These are phyloP conservation scores for Sinocyclocheilus anophthalmus DNA, from an alignment of 2,113 vertebrate species.

Conservation along the genomic window DNA sequence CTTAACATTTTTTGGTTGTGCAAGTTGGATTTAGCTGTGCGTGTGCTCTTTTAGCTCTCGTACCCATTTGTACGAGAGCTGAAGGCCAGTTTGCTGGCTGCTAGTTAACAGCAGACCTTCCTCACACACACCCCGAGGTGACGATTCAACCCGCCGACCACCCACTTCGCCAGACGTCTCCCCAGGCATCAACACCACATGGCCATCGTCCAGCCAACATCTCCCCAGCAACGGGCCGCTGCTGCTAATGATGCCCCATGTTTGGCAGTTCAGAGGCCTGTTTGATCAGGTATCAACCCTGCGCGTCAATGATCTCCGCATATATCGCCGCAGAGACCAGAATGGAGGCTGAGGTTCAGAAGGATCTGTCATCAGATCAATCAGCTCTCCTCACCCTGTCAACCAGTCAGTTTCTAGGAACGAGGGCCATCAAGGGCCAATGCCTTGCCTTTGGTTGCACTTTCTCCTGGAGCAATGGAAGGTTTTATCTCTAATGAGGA, in stretches of 20 bases:
- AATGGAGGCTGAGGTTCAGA: slow-evolving; percentile 38
- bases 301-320: slow-evolving; percentile 52
- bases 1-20: too few relatives aligned
- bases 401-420: slow-evolving; percentile 35
- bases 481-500: slow-evolving; percentile 39
- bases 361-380: slow-evolving; percentile 53
- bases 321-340: slow-evolving; percentile 37
- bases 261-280: slow-evolving; percentile 66
- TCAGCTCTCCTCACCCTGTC: slow-evolving; percentile 51
- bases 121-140: background rate
- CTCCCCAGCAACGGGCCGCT: slow-evolving; percentile 59
- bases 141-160: slow-evolving; percentile 66
- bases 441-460: slow-evolving; percentile 26
- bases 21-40: too few relatives aligned
- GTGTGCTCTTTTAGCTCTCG: too few relatives aligned
- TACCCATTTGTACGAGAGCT: too few relatives aligned
- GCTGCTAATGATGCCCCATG: slow-evolving; percentile 73
- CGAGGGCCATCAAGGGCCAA: slow-evolving; percentile 42
- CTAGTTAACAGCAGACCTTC: too few relatives aligned
- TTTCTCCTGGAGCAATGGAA: slow-evolving; percentile 31
- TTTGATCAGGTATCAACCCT: slow-evolving; percentile 73
- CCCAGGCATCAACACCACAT: slow-evolving; percentile 73
- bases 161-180: slow-evolving; percentile 44
- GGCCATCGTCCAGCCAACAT: slow-evolving; percentile 62
- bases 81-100: too few relatives aligned